A percentile compares a stretch with the other conserved stretches of the same genome.
phyloP scores from a whole-genome alignment of 2,113 vertebrate species.

The Trichechus manatus region DNA sequence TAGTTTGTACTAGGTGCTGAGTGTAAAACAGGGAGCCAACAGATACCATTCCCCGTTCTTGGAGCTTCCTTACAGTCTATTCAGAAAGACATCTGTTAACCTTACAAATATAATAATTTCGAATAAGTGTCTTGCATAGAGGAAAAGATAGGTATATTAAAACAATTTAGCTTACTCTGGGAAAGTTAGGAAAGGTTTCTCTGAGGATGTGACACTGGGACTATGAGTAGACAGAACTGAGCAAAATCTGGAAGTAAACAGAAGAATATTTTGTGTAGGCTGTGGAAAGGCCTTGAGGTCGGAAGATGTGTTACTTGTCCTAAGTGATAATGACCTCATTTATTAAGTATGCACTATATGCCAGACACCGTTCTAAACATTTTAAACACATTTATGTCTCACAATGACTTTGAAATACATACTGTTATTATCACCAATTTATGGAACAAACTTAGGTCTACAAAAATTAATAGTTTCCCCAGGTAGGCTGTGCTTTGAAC shows the following conservation, averaged over 20 bases:
- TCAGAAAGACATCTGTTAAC: background rate
- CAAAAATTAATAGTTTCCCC: background rate
- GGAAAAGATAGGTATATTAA: background rate
- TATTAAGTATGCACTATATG: background rate
- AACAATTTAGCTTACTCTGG: background rate
- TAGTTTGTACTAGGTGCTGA: background rate
- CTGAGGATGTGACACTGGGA: background rate
- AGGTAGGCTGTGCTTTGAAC: background rate
- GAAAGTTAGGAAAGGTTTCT: background rate
- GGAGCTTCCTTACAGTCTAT: background rate
- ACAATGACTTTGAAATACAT: background rate
- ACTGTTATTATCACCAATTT: background rate
- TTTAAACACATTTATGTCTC: background rate
- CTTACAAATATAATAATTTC: conserved; percentile 1
- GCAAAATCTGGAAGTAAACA: background rate
- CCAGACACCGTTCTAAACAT: background rate
- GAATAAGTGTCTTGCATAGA: background rate
- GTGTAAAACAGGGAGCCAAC: background rate
- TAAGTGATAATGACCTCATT: conserved; percentile 13
- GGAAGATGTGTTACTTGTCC: background rate
- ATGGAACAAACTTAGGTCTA: background rate
- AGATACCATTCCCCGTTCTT: background rate
- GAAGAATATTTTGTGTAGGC: background rate
- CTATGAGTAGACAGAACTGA: background rate
- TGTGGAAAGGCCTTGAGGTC: background rate